A percentile compares a stretch with the other conserved stretches of the same genome.
Conservation (phyloP, 2,113 vertebrate genomes). For the Leucopternis melanops region DNA sequence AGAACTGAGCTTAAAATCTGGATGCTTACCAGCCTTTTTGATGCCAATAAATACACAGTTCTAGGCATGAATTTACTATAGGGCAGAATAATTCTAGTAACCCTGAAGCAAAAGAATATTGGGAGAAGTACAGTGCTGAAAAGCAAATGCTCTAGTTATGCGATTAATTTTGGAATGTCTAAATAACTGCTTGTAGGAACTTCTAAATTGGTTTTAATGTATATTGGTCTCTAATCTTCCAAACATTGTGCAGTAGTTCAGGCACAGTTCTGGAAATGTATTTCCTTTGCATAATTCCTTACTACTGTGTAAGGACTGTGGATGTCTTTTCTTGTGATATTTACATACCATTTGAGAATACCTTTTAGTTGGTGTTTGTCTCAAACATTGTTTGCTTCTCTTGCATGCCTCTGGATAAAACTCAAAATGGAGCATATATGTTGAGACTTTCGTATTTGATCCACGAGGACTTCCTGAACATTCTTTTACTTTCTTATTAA, state of each 20-base stretch:
- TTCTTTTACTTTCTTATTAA: background rate
- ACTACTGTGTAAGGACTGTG: background rate
- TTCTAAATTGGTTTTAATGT: constrained; percentile 28
- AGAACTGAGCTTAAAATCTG: background rate
- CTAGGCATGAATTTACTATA: background rate
- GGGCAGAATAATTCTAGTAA: background rate
- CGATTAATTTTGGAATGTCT: constrained; percentile 30
- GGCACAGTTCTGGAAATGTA: background rate
- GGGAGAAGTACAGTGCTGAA: background rate
- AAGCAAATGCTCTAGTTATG: background rate
- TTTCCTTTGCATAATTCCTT: background rate
- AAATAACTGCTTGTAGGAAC: constrained; percentile 26
- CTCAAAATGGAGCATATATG: background rate
- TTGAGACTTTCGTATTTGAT: background rate
- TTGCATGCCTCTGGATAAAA: background rate
- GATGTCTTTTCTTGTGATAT: background rate
- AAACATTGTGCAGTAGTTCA: background rate
- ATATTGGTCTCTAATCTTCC: constrained; percentile 13
- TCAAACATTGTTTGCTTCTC: background rate
- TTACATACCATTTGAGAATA: background rate
- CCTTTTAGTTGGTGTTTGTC: background rate
- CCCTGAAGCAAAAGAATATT: background rate
- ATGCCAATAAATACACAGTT: background rate
- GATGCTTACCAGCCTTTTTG: background rate
- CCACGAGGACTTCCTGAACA: background rate